Evolutionary conservation across 2,113 vertebrate species (phyloP).

Genomic region (Megalops atlanticus): DNA sequence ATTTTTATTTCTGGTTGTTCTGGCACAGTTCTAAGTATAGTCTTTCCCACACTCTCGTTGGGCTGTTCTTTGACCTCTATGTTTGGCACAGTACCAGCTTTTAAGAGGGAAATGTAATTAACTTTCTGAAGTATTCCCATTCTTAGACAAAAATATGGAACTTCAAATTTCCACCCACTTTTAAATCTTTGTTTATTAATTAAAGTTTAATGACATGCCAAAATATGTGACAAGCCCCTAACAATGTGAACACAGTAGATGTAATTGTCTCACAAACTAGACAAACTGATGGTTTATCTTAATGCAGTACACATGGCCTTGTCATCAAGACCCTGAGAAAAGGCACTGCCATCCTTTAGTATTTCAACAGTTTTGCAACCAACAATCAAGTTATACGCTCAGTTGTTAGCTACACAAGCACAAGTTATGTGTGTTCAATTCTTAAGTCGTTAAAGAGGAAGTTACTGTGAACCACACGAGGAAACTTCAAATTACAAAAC

Average conservation of each 20-base stretch:
- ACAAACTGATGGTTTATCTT: not conserved
- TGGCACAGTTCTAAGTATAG: not conserved
- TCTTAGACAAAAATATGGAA: not conserved
- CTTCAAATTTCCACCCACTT: not conserved
- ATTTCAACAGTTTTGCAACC: not conserved
- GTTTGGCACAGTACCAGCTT: not conserved
- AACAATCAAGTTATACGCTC: not conserved
- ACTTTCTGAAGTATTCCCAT: constrained; percentile 1
- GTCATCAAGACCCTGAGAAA: too few relatives aligned
- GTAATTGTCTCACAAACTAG: too few relatives aligned
- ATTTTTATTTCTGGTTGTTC: not conserved
- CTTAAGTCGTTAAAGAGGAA: too few relatives aligned
- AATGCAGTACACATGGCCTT: not conserved
- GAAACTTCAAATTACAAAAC: too few relatives aligned
- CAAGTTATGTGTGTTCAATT: too few relatives aligned
- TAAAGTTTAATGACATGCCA: not conserved
- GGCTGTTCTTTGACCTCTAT: not conserved
- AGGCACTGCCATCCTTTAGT: not conserved
- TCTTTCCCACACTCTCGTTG: not conserved
- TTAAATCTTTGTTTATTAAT: not conserved
- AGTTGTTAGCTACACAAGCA: too few relatives aligned
- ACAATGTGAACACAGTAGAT: too few relatives aligned
- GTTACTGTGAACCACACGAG: too few relatives aligned
- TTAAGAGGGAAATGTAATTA: not conserved
- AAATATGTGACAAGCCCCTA: not conserved